Conservation (phyloP, 2,797 vertebrate genomes). For the Momotus momota region DNA sequence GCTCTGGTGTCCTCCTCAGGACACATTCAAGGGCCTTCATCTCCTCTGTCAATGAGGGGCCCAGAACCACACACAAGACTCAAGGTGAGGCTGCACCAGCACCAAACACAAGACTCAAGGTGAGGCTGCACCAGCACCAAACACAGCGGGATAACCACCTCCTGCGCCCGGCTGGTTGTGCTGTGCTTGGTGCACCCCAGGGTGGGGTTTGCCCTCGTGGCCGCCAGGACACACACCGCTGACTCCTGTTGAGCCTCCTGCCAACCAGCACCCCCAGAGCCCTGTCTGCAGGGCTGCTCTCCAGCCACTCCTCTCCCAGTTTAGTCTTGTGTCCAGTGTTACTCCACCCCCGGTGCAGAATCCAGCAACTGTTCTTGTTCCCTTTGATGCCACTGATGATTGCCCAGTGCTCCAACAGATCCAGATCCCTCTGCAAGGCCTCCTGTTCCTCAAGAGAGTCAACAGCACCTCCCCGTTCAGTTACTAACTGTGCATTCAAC, state of each 20-base stretch:
- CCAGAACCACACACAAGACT: too few relatives aligned
- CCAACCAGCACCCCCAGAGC: background rate
- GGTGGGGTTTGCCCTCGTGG: background rate
- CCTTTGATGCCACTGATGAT: too few relatives aligned
- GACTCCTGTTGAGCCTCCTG: background rate
- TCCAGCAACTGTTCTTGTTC: background rate
- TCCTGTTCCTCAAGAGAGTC: background rate
- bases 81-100: background rate
- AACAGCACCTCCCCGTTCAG: background rate
- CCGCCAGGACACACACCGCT: background rate
- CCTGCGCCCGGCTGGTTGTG: background rate
- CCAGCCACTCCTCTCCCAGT: background rate
- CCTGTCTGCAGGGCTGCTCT: background rate
- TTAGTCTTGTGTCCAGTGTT: accelerated
- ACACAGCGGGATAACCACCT: background rate
- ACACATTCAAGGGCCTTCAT: too few relatives aligned
- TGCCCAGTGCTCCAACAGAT: background rate
- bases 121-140: background rate
- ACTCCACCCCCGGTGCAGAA: background rate
- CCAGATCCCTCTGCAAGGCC: background rate
- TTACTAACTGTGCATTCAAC: background rate
- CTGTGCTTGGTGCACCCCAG: background rate
- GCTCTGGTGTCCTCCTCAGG: too few relatives aligned
- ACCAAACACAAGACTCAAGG: background rate
- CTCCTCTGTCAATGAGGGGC: too few relatives aligned